Conservation (phyloP, 2,113 vertebrate genomes). For the Anguilla rostrata region DNA sequence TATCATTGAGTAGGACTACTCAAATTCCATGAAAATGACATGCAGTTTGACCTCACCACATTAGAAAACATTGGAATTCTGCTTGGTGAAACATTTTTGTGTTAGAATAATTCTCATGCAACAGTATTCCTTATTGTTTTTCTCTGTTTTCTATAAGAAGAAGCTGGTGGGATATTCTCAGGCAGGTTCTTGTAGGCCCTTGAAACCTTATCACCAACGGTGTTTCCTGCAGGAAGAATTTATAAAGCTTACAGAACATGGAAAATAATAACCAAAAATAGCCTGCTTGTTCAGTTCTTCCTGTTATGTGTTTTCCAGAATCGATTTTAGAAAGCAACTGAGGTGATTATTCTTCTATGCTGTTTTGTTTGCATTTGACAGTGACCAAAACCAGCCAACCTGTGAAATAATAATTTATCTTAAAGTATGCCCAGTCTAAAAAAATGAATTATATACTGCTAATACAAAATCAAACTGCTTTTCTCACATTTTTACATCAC, state of each 20-base stretch:
- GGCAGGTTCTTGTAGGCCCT: background rate
- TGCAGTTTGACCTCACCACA: background rate
- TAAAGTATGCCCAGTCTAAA: no score
- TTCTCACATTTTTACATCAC: background rate
- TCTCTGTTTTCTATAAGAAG: background rate
- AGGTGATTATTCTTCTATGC: background rate
- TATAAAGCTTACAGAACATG: background rate
- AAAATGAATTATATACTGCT: no score
- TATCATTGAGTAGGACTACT: background rate
- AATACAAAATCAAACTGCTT: no score
- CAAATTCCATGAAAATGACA: background rate
- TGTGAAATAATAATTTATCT: background rate
- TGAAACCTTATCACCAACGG: background rate
- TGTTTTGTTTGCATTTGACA: background rate
- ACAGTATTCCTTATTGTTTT: background rate
- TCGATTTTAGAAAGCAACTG: background rate
- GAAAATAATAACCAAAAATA: background rate
- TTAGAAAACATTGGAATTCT: background rate
- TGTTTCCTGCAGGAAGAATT: slow-evolving; percentile 4
- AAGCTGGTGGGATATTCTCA: background rate
- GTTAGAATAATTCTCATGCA: background rate
- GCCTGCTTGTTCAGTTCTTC: background rate
- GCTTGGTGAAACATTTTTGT: background rate
- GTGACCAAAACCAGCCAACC: background rate
- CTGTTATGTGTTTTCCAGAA: slow-evolving; percentile 1